These are phyloP conservation scores for Tinamus guttatus DNA, from an alignment of 2,113 vertebrate genomes.

Conservation along the genomic window DNA sequence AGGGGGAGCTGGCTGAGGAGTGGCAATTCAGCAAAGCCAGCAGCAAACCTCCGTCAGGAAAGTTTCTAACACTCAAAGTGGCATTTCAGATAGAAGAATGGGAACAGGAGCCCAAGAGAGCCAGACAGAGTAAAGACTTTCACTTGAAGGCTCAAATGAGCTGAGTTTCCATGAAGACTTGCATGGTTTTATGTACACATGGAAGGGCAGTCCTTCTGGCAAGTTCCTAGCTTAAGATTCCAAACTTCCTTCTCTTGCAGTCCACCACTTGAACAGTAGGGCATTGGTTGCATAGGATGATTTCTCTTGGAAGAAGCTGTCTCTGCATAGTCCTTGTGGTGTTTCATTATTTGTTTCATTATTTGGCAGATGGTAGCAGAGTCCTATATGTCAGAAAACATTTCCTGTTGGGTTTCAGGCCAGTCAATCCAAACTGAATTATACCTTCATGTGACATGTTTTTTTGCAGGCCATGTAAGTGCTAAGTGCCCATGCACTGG, in stretches of 20 bases:
- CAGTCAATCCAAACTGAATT: conserved; percentile 29
- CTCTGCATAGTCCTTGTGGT: background rate
- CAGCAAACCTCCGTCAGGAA: background rate
- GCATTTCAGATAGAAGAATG: background rate
- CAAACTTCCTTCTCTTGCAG: background rate
- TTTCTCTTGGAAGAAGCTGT: background rate
- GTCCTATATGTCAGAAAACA: background rate
- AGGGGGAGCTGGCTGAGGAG: too few relatives aligned
- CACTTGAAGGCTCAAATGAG: background rate
- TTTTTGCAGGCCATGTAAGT: conserved; percentile 22
- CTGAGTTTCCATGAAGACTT: background rate
- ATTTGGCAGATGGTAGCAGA: conserved; percentile 34
- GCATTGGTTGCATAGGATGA: background rate
- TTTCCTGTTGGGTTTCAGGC: conserved; percentile 42
- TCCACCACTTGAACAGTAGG: background rate
- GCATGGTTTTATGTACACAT: background rate
- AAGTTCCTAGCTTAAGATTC: background rate
- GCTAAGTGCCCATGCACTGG: background rate
- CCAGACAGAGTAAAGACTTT: background rate
- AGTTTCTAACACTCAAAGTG: too few relatives aligned
- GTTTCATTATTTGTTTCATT: conserved; percentile 22
- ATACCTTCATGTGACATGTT: background rate
- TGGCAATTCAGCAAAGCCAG: background rate
- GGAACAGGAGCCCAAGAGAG: background rate
- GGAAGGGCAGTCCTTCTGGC: background rate